Conservation (phyloP, 1,140 invertebrate genomes). For the Leptinotarsa defecta region DNA sequence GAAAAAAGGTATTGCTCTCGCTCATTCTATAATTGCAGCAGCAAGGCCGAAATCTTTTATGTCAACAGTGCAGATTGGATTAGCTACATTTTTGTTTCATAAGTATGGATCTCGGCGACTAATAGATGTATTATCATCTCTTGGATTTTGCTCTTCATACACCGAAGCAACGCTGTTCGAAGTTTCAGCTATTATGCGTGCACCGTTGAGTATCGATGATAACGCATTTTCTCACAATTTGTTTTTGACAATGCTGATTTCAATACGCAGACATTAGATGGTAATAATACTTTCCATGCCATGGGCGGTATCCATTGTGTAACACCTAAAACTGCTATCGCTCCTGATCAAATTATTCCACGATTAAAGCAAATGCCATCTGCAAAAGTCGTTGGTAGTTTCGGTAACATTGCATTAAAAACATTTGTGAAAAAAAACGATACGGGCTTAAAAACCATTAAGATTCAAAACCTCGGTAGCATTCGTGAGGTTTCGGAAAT, state of each 20-base stretch:
- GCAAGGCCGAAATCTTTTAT: not conserved
- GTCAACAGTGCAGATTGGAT: not conserved
- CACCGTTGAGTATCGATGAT: conserved; percentile 26
- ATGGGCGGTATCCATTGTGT: conserved; percentile 44
- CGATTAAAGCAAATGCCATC: not conserved
- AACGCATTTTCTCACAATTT: not conserved
- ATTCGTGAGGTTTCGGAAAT: conserved; percentile 1
- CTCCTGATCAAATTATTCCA: not conserved
- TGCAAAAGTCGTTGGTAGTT: not conserved
- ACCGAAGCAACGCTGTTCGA: conserved; percentile 35
- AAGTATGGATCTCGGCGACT: conserved; percentile 19
- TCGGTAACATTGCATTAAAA: not conserved
- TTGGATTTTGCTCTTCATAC: conserved; percentile 44
- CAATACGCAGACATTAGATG: not conserved
- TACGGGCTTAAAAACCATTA: conserved; percentile 20
- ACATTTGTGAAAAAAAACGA: not conserved
- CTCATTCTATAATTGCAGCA: too few relatives aligned
- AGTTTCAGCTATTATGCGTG: conserved; percentile 33
- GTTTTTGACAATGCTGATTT: too few relatives aligned
- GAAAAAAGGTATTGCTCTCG: too few relatives aligned
- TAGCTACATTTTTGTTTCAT: conserved; percentile 18
- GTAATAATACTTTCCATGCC: conserved; percentile 40
- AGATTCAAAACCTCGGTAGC: conserved; percentile 21
- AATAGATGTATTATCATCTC: conserved; percentile 19
- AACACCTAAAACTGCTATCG: conserved; percentile 23